These are phyloP conservation scores for Andrena flavipes DNA, from an alignment of 2,888 invertebrate genomes.

Conservation along the genomic window DNA sequence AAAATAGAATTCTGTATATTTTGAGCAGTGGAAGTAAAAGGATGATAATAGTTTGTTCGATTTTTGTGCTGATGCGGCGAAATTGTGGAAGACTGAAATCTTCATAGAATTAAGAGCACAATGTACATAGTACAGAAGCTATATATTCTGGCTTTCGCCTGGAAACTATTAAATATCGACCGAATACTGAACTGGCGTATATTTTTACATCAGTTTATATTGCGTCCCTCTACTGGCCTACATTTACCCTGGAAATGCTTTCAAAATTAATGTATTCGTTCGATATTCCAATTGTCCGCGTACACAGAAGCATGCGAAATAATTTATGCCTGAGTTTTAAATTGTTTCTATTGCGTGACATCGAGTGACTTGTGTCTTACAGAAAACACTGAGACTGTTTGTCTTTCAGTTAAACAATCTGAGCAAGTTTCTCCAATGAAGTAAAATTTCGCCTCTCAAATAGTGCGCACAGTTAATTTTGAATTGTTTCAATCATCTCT, in stretches of 20 bases:
- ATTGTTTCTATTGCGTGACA: conserved; percentile 4
- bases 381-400: background rate
- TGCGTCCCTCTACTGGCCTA: conserved; percentile 1
- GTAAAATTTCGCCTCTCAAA: no score
- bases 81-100: background rate
- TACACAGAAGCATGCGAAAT: conserved; percentile 10
- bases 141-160: background rate
- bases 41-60: no score
- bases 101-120: background rate
- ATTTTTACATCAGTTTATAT: conserved; percentile 1
- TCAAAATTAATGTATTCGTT: conserved; percentile 27
- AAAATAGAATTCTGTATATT: no score
- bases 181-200: background rate
- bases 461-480: no score
- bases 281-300: conserved; percentile 21
- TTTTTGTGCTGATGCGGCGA: background rate
- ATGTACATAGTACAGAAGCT: background rate
- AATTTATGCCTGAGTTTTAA: conserved; percentile 24
- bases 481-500: background rate
- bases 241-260: conserved; percentile 4
- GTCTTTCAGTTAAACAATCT: no score
- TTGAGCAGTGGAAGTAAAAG: no score
- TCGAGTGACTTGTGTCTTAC: background rate
- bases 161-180: background rate
- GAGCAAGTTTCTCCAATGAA: background rate